phyloP scores from a whole-genome alignment of 2,888 invertebrate species.

The Napeogenes inachia region DNA sequence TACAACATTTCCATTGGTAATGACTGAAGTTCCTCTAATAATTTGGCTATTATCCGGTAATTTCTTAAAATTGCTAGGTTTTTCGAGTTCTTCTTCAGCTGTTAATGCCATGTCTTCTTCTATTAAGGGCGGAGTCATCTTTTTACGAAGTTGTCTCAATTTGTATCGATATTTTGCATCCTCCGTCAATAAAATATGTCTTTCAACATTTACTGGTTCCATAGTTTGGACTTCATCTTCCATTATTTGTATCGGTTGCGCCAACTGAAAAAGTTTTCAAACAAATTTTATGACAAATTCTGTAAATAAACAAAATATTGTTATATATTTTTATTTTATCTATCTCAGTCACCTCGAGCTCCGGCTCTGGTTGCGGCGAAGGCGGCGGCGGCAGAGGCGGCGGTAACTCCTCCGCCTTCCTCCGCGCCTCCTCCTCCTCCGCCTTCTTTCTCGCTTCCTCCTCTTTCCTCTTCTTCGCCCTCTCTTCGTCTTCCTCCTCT shows the following conservation, averaged over 20 bases:
- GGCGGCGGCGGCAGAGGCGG: conserved; percentile 67
- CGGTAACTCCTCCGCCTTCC: conserved; percentile 63
- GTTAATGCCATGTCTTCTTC: conserved; percentile 45
- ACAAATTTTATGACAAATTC: background rate
- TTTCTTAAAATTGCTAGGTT: conserved; percentile 76
- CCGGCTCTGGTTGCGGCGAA: conserved; percentile 60
- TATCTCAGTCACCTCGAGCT: conserved; percentile 47
- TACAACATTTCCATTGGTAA: conserved; percentile 45
- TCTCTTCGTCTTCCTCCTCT: conserved; percentile 66
- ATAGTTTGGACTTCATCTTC: conserved; percentile 58
- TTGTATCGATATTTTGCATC: conserved; percentile 59
- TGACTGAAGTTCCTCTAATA: conserved; percentile 69
- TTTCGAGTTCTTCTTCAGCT: conserved; percentile 71
- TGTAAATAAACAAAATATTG: background rate
- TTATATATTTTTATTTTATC: too few relatives aligned
- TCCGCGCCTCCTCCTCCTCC: conserved; percentile 60
- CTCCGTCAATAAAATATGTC: conserved; percentile 57
- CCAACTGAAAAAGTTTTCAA: conserved; percentile 39
- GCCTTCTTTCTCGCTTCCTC: conserved; percentile 51
- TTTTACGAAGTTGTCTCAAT: conserved; percentile 58
- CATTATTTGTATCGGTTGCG: conserved; percentile 40
- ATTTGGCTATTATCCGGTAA: conserved; percentile 80
- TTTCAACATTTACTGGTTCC: conserved; percentile 51
- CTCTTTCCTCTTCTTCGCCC: conserved; percentile 48
- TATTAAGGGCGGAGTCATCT: conserved; percentile 56